Evolutionary conservation across 1,140 invertebrate genomes (phyloP).

Genomic region (Drosophila willistoni): DNA sequence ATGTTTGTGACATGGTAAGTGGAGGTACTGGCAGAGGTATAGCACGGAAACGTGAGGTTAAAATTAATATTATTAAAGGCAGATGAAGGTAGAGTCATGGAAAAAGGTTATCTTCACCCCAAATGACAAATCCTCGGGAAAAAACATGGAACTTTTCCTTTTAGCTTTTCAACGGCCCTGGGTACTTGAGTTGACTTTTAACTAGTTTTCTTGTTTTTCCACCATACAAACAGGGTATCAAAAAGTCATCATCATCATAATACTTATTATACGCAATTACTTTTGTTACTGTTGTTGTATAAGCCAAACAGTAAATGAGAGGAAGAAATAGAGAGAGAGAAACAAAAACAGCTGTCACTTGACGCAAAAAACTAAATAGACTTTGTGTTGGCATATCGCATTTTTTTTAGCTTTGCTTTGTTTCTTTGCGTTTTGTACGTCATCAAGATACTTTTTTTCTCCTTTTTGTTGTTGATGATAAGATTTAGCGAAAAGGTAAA

Average conservation of each 20-base stretch:
- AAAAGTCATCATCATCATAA: too few relatives aligned
- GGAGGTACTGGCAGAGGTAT: too few relatives aligned
- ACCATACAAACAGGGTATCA: not conserved
- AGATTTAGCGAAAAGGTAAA: constrained; percentile 16
- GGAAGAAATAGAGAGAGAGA: constrained; percentile 22
- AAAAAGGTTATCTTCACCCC: too few relatives aligned
- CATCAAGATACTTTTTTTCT: constrained; percentile 51
- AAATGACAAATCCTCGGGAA: too few relatives aligned
- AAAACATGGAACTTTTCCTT: too few relatives aligned
- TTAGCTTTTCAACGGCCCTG: too few relatives aligned
- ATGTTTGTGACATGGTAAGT: not conserved
- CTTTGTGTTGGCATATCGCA: constrained; percentile 8
- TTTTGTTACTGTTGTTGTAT: constrained; percentile 6
- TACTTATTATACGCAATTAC: not conserved
- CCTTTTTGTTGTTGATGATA: not conserved
- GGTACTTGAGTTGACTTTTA: too few relatives aligned
- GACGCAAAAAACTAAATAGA: constrained; percentile 35
- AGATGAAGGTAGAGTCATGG: too few relatives aligned
- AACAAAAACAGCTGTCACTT: constrained; percentile 62
- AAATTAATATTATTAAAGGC: too few relatives aligned
- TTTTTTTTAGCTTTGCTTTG: constrained; percentile 9
- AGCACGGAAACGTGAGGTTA: too few relatives aligned
- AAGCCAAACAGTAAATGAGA: not conserved
- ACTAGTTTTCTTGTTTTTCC: too few relatives aligned
- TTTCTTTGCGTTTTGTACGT: constrained; percentile 44